Percentiles rank a stretch among this genome's conserved stretches.
phyloP scores from a whole-genome alignment of 2,113 vertebrate genomes.

The Tragulus kanchil region DNA sequence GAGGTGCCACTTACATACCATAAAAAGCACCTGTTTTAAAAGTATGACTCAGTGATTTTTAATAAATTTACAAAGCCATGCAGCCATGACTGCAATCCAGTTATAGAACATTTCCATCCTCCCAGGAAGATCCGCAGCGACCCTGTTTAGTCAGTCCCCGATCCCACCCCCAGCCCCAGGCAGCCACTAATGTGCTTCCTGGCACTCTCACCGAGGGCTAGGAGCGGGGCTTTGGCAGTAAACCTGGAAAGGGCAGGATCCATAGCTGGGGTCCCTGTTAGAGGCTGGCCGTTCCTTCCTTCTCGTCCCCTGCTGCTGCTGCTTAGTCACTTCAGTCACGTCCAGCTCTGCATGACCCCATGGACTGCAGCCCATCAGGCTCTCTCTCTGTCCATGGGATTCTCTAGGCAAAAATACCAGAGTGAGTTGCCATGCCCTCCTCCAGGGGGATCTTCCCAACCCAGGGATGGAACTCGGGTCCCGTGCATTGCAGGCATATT shows the following conservation, averaged over 20 bases:
- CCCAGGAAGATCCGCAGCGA: not conserved
- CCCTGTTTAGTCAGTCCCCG: not conserved
- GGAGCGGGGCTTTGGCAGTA: not conserved
- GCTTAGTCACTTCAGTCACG: too few relatives aligned
- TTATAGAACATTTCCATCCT: not conserved
- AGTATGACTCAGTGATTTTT: not conserved
- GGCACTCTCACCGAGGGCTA: not conserved
- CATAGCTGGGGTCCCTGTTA: not conserved
- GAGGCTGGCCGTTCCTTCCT: not conserved
- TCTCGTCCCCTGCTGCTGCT: not conserved
- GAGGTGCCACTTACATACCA: not conserved
- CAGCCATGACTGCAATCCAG: not conserved
- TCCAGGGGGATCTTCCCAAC: too few relatives aligned
- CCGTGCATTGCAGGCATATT: too few relatives aligned
- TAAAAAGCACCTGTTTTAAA: not conserved
- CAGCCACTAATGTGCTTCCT: too few relatives aligned
- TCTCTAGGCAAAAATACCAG: too few relatives aligned
- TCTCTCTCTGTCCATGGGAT: too few relatives aligned
- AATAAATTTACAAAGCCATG: not conserved
- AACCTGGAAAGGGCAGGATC: not conserved
- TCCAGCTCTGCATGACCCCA: too few relatives aligned
- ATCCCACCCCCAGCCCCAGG: not conserved
- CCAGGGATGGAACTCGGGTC: too few relatives aligned
- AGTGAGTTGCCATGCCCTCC: too few relatives aligned
- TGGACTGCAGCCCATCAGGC: too few relatives aligned